Base-by-base conservation (phyloP, 2,888 invertebrate genomes). In the Oxyteleia sp. region DNA sequence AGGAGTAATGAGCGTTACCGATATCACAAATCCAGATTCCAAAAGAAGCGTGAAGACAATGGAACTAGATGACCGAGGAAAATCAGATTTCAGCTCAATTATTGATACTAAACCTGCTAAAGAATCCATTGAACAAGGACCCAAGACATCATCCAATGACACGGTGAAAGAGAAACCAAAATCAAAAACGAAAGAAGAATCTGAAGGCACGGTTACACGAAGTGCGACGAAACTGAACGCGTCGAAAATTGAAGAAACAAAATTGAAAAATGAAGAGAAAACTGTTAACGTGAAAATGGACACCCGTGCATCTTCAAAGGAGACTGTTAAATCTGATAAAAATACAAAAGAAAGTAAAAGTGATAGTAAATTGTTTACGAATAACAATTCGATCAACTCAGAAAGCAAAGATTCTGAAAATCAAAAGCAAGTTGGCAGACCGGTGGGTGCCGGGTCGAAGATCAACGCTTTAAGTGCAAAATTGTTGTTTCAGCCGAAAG, bases 1-100 rank as follows among this genome's bases (percentile, higher is more conserved):
- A 82, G 96, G 95, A 49, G 95, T 95, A 16, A 95, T 95, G 94
- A 95, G 95, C 87, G 94, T 95, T 32, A 95, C 94, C 0, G 94
- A 94, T 69, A 94, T 95, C 88, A 92, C 93, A 20, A 91, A 88
- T 85, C 88, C 91, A 23, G 91, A 92, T 43, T 87, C 89, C 35
- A 93, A 93, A 84, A 91, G 89, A 83, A 89, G 85, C 57, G 72
- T 88, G 13, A 89, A 87, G 72, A 85, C 87, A 7, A 55, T 85
- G 78, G 86, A 85, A 68, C 72, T 80, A 49, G 86, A 84, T 59
- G 69, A 64, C 32, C 51, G 45, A 82, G 69, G 43, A n/a, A 69
- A 82, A 69, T 47, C 59, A 5, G 69, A 57, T 47, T 53, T 18
- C 75, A 85, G 29, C 26, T 47, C 57, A 4, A 35, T 71, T 11